Evolutionary conservation across 1,140 invertebrate species (phyloP), one percentile per base, ranked within the genome.

Genomic region (Hypothenemus hampei): DNA sequence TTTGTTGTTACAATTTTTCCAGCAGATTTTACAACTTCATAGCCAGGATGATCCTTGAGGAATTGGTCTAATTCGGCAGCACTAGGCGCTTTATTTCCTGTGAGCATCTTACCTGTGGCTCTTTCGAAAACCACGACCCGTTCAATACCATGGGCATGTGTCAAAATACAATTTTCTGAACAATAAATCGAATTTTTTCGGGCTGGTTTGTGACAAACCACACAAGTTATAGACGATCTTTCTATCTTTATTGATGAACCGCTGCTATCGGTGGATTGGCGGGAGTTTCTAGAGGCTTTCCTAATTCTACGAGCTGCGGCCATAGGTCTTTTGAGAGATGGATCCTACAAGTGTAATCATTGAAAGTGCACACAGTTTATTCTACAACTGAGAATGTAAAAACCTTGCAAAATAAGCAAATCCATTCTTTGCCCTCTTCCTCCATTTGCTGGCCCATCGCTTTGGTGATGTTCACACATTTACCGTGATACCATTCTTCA

Each of bases 401-500:
- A 24, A 83, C 83, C 63, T 83, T 86, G 70, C 93, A 97, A 63
- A 86, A 86, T 0, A 91, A 86, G 74, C 93, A 97, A 49, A 85
- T 82, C 90, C 93, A 97, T 64, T 95, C 90, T 54, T 87, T 81
- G 3, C 91, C 87, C 57, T 88, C 80, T 37, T 86, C 78, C 70
- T 97, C 93, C 89, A 96, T 93, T 71, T 90, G 84, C 65, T 87
- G 81, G 11, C 89, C 85, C 84, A 91, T 89, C 1, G 83, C 82
- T 75, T 93, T 92, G 11, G 91, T 93, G 4, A 97, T 86, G 56
- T 91, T 90, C 4, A 97, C 93, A 76, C 93, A 97, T 65, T 88
- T 91, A 5, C 94, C 94, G 72, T 98, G 95, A 68, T 71, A 98
- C 94, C 94, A 98, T 65, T 97, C 92, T 70, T 95, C 88, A 73